A percentile compares a stretch with the other conserved stretches of the same genome.
Conservation (phyloP, 2,113 vertebrate species). For the Siphamia tubifer region DNA sequence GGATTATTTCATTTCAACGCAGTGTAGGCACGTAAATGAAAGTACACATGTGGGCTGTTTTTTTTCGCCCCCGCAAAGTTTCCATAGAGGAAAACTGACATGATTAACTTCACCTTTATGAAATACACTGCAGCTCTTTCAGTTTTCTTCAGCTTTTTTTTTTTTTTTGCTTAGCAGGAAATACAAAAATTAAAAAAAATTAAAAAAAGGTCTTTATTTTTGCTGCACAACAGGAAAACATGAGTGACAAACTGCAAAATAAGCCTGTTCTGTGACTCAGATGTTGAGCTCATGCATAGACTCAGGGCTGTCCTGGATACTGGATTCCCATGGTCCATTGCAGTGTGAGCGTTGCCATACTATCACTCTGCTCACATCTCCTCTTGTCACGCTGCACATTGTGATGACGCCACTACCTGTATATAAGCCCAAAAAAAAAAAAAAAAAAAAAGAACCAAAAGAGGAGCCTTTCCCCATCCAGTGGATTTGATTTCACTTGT, state of each 20-base stretch:
- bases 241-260: neutral
- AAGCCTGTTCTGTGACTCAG: constrained; percentile 3
- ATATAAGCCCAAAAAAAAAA: constrained; percentile 4
- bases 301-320: constrained; percentile 10
- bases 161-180: neutral
- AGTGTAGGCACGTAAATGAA: constrained; percentile 18
- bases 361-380: constrained; percentile 13
- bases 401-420: neutral
- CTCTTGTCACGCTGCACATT: neutral
- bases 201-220: neutral
- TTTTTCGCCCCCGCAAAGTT: constrained; percentile 37
- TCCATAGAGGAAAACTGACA: constrained; percentile 3
- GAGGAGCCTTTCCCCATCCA: neutral
- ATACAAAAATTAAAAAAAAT: too few species aligned
- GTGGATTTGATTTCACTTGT: constrained; percentile 29
- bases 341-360: neutral
- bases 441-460: neutral
- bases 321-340: constrained; percentile 11
- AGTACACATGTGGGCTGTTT: constrained; percentile 37
- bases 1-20: constrained; percentile 32
- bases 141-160: too few species aligned
- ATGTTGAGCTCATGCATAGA: constrained; percentile 15
- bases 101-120: constrained; percentile 23
- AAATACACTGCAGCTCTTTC: neutral
- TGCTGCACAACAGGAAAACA: neutral